phyloP scores from a whole-genome alignment of 2,113 vertebrate genomes.

The Perca fluviatilis region DNA sequence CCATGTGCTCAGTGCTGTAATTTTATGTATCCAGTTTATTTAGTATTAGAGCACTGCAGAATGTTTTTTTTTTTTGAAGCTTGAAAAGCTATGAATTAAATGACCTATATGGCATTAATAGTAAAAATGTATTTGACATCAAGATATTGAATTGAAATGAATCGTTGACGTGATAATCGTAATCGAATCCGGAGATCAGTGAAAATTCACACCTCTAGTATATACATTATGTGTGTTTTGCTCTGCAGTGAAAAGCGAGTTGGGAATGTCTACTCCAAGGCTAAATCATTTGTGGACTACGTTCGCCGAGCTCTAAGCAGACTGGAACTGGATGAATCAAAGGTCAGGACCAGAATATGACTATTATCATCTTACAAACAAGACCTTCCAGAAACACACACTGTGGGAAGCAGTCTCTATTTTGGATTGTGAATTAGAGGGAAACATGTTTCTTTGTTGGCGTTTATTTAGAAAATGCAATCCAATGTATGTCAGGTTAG shows the following conservation, averaged over 20 bases:
- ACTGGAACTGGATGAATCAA: slow-evolving; percentile 92
- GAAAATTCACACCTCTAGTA: no score
- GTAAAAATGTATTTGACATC: no score
- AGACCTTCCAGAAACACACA: slow-evolving; percentile 16
- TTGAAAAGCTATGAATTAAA: no score
- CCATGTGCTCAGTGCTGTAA: no score
- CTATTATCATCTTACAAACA: neutral
- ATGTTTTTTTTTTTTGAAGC: no score
- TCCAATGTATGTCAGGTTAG: neutral
- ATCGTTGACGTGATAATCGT: no score
- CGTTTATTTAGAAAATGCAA: slow-evolving; percentile 2
- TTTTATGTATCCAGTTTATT: no score
- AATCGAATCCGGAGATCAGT: no score
- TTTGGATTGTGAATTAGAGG: neutral
- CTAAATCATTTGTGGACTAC: slow-evolving; percentile 93
- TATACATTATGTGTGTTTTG: slow-evolving; percentile 47
- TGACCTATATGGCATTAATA: no score
- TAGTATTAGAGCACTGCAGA: no score
- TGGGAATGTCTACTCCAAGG: slow-evolving; percentile 94
- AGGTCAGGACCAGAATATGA: slow-evolving; percentile 72
- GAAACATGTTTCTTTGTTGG: neutral
- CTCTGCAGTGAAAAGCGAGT: slow-evolving; percentile 90
- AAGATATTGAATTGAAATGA: no score
- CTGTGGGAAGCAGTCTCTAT: neutral
- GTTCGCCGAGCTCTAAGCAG: slow-evolving; percentile 89